Evolutionary conservation across 2,888 invertebrate genomes (phyloP).

Genomic region (Noctua janthina): DNA sequence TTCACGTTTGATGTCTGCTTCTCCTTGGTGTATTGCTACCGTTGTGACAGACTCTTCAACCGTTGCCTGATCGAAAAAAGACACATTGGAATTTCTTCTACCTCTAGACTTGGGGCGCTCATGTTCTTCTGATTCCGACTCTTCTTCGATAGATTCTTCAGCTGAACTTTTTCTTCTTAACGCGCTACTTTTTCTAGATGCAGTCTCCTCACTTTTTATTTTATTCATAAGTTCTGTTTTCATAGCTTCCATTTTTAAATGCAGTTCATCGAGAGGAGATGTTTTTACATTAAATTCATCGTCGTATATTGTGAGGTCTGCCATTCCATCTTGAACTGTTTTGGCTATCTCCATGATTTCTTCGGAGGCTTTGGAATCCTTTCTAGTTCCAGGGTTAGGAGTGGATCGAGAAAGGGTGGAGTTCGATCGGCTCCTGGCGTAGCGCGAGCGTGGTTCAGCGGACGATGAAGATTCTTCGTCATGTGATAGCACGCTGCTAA

Average conservation of each 20-base stretch:
- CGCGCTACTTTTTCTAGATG: conserved; percentile 79
- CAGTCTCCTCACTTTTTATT: conserved; percentile 80
- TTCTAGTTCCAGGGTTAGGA: conserved; percentile 77
- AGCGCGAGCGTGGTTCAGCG: conserved; percentile 81
- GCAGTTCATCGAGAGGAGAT: conserved; percentile 76
- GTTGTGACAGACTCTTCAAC: conserved; percentile 74
- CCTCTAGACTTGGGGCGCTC: conserved; percentile 85
- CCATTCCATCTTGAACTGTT: conserved; percentile 90
- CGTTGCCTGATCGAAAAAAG: conserved; percentile 76
- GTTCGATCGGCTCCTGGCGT: conserved; percentile 78
- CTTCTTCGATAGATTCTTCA: conserved; percentile 84
- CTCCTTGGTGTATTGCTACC: conserved; percentile 71
- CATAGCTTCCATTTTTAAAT: conserved; percentile 83
- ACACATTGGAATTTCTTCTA: conserved; percentile 80
- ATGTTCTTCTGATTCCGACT: conserved; percentile 72
- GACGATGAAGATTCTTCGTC: conserved; percentile 85
- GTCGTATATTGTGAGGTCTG: conserved; percentile 84
- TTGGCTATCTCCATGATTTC: conserved; percentile 88
- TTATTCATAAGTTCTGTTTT: conserved; percentile 84
- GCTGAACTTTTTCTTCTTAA: conserved; percentile 77
- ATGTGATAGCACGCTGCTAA: conserved; percentile 84
- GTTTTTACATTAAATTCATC: conserved; percentile 76
- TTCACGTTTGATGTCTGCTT: conserved; percentile 71
- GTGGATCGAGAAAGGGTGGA: conserved; percentile 80
- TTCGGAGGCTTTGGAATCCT: conserved; percentile 82